Evolutionary conservation across 2,797 vertebrate species (phyloP), one percentile per base, ranked within the genome.

Genomic region (Molothrus aeneus): DNA sequence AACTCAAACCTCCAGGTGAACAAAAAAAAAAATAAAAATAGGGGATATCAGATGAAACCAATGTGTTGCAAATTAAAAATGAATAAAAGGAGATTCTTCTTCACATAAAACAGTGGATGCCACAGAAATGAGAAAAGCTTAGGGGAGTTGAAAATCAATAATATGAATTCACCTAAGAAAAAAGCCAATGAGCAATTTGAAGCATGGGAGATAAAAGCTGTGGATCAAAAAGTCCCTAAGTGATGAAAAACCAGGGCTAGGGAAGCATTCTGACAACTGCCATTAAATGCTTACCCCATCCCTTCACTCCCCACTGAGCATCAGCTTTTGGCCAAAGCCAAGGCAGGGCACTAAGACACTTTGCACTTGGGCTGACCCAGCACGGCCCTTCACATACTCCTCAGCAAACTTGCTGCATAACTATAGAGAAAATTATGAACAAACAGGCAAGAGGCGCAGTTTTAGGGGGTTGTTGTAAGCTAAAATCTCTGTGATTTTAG

Each of bases 341-440:
- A 40, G 70, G 28, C 42, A 71, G 24, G n/a, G 24, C 70, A 32
- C 31, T 1, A 4, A 68, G 50, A 68, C 8, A 43, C 38, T 28
- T 2, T 6, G 6, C 14, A 10, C 42, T 59, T 38, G 34, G 29
- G 20, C 36, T 38, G 57, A 48, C 17, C 61, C 40, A 34, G 14
- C 0, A 0, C 4, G 29, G 72, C 50, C 11, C 1, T 25, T 73
- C 61, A 13, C 3, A 7, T 3, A 7, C 25, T 15, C 54, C 47
- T 68, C 80, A 74, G 45, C 34, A 73, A 92, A 34, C 7, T 32
- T 65, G 11, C 45, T 29, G 3, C 22, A 4, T 12, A 63, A 8
- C 32, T 48, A 7, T 16, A 0, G 0, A 73, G 51, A 77, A 80
- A 63, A 60, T 4, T 6, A 31, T 2, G 9, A 63, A 53, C 26